Conservation (phyloP, 2,113 vertebrate genomes). For the Cricetomys ansorgei region DNA sequence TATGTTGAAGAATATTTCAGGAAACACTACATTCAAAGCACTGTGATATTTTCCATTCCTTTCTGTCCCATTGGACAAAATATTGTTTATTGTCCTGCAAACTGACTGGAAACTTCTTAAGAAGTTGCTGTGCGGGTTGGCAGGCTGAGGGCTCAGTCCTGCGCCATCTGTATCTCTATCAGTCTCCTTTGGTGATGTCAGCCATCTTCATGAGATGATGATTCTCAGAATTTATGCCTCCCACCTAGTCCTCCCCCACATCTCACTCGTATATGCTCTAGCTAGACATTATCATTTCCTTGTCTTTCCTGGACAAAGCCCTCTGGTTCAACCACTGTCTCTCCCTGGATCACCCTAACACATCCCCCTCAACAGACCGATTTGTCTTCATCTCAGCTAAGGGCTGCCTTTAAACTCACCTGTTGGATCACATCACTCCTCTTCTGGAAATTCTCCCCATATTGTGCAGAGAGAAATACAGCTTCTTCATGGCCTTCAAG, state of each 20-base stretch:
- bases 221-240: background rate
- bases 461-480: background rate
- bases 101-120: background rate
- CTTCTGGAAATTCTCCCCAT: background rate
- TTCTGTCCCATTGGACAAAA: background rate
- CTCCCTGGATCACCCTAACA: background rate
- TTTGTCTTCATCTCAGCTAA: background rate
- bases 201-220: too few species aligned
- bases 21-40: background rate
- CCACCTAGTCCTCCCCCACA: rapidly evolving
- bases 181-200: background rate
- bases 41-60: conserved; percentile 10
- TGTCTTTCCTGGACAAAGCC: background rate
- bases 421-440: background rate
- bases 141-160: background rate
- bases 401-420: background rate
- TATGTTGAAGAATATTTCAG: background rate
- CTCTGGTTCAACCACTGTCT: background rate
- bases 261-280: background rate
- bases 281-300: background rate
- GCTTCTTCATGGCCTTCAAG: background rate
- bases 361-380: background rate
- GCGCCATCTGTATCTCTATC: background rate
- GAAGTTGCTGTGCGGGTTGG: background rate
- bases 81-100: background rate